These are phyloP conservation scores for Novumbra hubbsi DNA, from an alignment of 2,797 vertebrate species.

Conservation along the genomic window DNA sequence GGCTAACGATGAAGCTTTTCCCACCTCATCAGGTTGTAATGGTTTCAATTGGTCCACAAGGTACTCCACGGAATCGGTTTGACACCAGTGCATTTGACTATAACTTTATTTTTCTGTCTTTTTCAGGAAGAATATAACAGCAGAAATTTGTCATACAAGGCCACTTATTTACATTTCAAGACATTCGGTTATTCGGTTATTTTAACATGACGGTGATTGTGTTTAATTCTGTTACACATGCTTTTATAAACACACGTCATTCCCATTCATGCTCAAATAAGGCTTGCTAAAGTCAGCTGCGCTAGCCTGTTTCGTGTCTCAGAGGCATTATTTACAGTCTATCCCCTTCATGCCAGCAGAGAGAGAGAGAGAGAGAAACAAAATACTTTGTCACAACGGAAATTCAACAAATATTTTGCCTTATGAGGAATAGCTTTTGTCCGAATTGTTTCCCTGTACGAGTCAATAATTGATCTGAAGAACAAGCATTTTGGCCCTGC, in stretches of 20 bases:
- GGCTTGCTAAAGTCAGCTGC: neutral
- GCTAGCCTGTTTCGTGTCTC: neutral
- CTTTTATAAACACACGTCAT: neutral
- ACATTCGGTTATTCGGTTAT: neutral
- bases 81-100: no score
- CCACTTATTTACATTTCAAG: neutral
- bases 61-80: no score
- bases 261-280: neutral
- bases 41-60: no score
- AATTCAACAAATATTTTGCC: constrained; percentile 1
- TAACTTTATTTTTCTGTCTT: no score
- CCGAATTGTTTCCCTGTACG: neutral
- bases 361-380: neutral
- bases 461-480: neutral
- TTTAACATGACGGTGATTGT: neutral
- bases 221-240: neutral
- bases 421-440: no score
- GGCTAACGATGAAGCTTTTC: constrained; percentile 30
- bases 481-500: neutral
- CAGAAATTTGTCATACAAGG: neutral
- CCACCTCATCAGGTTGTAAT: no score
- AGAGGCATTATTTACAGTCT: neutral
- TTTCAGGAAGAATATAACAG: neutral
- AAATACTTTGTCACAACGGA: constrained; percentile 22
- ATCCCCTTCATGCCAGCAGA: neutral